phyloP scores from a whole-genome alignment of 1,140 invertebrate genomes.

The Atta cephalotes region DNA sequence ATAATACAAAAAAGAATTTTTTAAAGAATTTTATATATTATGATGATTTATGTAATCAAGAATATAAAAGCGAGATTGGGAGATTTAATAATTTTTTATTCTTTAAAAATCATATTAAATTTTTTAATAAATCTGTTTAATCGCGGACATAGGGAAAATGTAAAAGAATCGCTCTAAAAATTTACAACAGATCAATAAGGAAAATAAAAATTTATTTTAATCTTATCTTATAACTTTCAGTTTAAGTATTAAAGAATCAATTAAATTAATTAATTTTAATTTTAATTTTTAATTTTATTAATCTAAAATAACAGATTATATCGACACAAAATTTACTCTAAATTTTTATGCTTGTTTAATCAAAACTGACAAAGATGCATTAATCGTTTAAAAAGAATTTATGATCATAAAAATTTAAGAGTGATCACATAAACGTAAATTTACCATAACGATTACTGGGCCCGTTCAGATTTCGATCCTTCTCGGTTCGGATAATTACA shows the following conservation, averaged over 20 bases:
- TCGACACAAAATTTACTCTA: neutral
- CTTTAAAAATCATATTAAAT: neutral
- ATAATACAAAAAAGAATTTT: neutral
- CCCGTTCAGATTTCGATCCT: no score
- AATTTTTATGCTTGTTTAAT: no score
- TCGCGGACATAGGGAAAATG: neutral
- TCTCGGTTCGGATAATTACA: no score
- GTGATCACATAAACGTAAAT: no score
- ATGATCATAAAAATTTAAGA: no score
- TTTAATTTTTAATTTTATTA: neutral
- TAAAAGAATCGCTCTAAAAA: conserved; percentile 15
- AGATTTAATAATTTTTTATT: neutral
- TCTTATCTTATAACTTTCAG: neutral
- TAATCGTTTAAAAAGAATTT: no score
- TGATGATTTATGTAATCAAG: neutral
- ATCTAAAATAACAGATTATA: neutral
- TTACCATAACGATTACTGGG: no score
- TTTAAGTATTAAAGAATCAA: neutral
- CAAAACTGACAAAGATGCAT: no score
- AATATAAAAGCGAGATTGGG: neutral
- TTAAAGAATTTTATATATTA: neutral
- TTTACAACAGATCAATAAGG: neutral
- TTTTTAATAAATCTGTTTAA: neutral
- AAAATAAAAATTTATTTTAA: conserved; percentile 2
- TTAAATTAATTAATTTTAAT: neutral